Evolutionary conservation across 2,797 vertebrate genomes (phyloP).

Genomic region (Gadopsis bispinosus): DNA sequence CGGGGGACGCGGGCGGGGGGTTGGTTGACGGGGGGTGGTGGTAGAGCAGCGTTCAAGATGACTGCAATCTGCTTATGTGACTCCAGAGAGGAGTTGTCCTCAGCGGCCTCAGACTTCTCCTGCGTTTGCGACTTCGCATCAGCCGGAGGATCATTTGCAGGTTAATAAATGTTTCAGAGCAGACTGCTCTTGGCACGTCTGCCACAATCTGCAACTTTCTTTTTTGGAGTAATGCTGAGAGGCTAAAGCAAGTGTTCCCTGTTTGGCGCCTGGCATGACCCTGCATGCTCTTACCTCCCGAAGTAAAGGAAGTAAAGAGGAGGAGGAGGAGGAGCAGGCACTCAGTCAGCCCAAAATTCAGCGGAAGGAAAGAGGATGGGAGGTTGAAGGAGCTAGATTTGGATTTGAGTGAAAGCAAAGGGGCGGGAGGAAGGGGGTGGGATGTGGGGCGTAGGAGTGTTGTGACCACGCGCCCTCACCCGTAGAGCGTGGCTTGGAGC

Average conservation of each 20-base stretch:
- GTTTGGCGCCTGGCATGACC: background rate
- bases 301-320: slow-evolving; percentile 10
- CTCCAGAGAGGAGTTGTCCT: slow-evolving; percentile 73
- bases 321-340: slow-evolving; percentile 6
- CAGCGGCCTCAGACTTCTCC: slow-evolving; percentile 54
- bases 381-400: slow-evolving; percentile 40
- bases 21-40: slow-evolving; percentile 69
- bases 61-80: slow-evolving; percentile 84
- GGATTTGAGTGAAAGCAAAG: slow-evolving; percentile 36
- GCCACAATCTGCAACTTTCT: background rate
- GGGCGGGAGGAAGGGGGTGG: slow-evolving; percentile 14
- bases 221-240: background rate
- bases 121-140: slow-evolving; percentile 20
- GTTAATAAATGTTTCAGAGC: background rate
- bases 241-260: background rate
- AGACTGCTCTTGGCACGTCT: background rate
- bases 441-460: slow-evolving; percentile 49
- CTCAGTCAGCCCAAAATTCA: slow-evolving; percentile 11
- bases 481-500: slow-evolving; percentile 75
- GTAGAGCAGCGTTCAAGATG: slow-evolving; percentile 75
- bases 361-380: slow-evolving; percentile 47
- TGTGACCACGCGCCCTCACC: slow-evolving; percentile 75
- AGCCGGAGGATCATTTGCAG: background rate
- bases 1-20: slow-evolving; percentile 66
- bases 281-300: background rate